Evolutionary conservation across 2,113 vertebrate species (phyloP), one percentile per base, ranked within the genome.

Genomic region (Butorides virescens): DNA sequence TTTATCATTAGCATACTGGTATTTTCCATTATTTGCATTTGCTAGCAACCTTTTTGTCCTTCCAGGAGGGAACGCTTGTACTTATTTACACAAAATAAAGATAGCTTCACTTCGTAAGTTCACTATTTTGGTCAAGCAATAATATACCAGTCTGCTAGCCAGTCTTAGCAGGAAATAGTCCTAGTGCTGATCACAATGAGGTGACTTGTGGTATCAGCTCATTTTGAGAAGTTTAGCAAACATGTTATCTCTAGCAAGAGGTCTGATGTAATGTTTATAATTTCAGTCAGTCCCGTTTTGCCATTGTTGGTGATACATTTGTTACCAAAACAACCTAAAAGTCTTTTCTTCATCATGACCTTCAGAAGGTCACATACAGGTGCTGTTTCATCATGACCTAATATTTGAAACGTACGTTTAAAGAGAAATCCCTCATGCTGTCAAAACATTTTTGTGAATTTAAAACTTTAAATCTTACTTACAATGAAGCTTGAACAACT

Each of bases 71-170:
- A 94, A 82, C 10, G 34, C 75, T 76, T 91, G 63, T 77, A 20
- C 95, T 97, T 98, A 97, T 98, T 98, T 98, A 98, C 98, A 98
- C 97, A 98, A 98, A 98, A 98, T 96, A 98, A 72, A 96, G 90
- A 47, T 74, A 81, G 92, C 56, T 80, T 92, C 79, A 32, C 92
- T 88, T 73, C 10, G 16, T 70, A 93, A 83, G 80, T 95, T 95
- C 93, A 96, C 74, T 98, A 97, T 98, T 98, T 98, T 96, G 97
- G 97, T 87, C 88, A 95, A 96, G 91, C 90, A 83, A 49, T 79
- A 89, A 84, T 79, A 87, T 86, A 94, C 79, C 94, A 86, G 74
- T 84, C 88, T 93, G n/a, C 13, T 71, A 95, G 96, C 98, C 92
- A 93, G 98, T 98, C 88, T 49, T 74, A 98, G 95, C 98, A 98